Evolutionary conservation across 2,113 vertebrate species (phyloP).

Genomic region (Spermophilus dauricus): DNA sequence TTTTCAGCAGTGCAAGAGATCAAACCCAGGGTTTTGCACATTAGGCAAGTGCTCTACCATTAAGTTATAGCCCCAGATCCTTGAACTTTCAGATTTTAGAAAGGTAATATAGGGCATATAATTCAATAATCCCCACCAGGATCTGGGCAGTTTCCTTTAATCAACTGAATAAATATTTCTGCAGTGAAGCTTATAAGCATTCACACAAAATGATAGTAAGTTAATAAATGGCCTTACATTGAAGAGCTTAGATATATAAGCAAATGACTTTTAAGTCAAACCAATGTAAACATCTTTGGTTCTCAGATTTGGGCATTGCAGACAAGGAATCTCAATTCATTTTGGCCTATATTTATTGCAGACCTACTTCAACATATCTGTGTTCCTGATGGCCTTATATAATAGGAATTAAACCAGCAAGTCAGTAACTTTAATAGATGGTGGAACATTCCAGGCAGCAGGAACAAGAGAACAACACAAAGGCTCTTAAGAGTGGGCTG

Average conservation of each 20-base stretch:
- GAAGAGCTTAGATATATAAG: not conserved
- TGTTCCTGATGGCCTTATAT: not conserved
- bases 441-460: not conserved
- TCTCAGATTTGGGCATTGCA: not conserved
- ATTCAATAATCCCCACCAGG: not conserved
- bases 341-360: not conserved
- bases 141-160: not conserved
- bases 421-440: not conserved
- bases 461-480: not conserved
- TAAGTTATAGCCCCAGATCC: no score
- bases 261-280: not conserved
- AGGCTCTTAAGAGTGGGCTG: slow-evolving; percentile 7
- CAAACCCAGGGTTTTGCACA: no score
- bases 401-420: not conserved
- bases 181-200: not conserved
- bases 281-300: not conserved
- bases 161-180: not conserved
- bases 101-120: not conserved
- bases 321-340: not conserved
- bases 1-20: no score
- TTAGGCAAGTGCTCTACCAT: no score
- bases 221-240: not conserved
- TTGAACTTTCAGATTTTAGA: slow-evolving; percentile 31
- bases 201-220: not conserved
- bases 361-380: not conserved